These are phyloP conservation scores for Catocala sponsa DNA, from an alignment of 2,888 invertebrate species.

Conservation along the genomic window DNA sequence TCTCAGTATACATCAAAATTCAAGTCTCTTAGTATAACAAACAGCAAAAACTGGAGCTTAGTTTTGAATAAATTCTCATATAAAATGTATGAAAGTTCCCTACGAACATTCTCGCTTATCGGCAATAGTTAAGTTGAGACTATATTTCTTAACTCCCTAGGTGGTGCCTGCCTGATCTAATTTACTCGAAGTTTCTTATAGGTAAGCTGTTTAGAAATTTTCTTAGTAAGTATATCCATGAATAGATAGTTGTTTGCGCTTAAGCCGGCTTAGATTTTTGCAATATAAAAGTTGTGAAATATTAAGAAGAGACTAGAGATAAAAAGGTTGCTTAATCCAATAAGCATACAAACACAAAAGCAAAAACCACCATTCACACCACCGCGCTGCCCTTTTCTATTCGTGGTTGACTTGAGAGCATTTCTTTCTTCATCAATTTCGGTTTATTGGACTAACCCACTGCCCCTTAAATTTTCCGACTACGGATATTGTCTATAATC, in stretches of 20 bases:
- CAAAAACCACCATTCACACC: too few species aligned
- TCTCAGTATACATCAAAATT: conserved; percentile 1
- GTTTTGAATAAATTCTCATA: conserved; percentile 20
- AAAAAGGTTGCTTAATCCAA: too few species aligned
- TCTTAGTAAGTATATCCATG: background rate
- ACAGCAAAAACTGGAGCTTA: conserved; percentile 9
- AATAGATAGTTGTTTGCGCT: background rate
- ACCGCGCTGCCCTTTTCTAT: too few species aligned
- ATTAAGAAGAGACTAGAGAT: too few species aligned
- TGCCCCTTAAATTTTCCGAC: too few species aligned
- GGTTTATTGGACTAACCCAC: too few species aligned
- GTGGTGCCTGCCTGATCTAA: conserved; percentile 19
- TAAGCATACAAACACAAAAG: too few species aligned
- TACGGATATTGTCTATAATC: too few species aligned
- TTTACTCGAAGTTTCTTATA: conserved; percentile 17
- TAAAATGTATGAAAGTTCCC: conserved; percentile 16
- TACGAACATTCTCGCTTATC: conserved; percentile 15
- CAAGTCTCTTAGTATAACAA: background rate
- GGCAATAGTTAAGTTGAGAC: conserved; percentile 12
- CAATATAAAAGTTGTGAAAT: too few species aligned
- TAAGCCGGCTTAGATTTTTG: too few species aligned
- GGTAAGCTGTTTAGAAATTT: conserved; percentile 8
- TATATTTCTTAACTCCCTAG: conserved; percentile 19
- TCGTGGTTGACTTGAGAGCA: too few species aligned
- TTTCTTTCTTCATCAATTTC: too few species aligned